phyloP scores from a whole-genome alignment of 2,888 invertebrate species.

The Drosophila eohydei region DNA sequence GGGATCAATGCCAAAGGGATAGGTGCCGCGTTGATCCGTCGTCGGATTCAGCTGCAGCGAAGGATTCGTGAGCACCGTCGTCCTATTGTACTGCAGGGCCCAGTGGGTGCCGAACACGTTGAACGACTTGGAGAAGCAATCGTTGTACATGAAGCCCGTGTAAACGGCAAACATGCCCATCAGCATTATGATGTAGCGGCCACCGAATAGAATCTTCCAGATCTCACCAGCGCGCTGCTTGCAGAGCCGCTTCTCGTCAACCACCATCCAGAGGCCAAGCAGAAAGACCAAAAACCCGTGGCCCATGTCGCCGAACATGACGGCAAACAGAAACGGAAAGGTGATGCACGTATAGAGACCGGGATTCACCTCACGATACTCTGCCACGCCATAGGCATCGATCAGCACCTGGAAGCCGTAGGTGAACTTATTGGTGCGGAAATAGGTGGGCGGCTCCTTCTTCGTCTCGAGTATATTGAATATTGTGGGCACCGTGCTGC shows the following conservation, averaged over 20 bases:
- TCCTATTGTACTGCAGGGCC: conserved; percentile 87
- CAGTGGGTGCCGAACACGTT: conserved; percentile 97
- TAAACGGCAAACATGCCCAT: conserved; percentile 99
- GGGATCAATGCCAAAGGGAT: conserved; percentile 92
- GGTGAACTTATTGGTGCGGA: conserved; percentile 96
- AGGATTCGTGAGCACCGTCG: conserved; percentile 85
- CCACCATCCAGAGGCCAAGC: conserved; percentile 93
- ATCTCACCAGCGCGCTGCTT: conserved; percentile 92
- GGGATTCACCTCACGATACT: conserved; percentile 96
- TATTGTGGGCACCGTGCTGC: conserved; percentile 96
- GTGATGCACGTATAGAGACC: conserved; percentile 94
- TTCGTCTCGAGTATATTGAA: conserved; percentile 93
- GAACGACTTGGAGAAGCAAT: conserved; percentile 96
- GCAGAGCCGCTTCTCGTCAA: conserved; percentile 90
- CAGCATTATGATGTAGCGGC: conserved; percentile 97
- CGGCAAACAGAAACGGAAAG: conserved; percentile 97
- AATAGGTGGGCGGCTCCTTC: conserved; percentile 95
- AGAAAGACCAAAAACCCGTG: conserved; percentile 94
- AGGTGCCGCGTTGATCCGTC: conserved; percentile 85
- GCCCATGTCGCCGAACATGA: conserved; percentile 98
- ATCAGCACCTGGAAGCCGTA: conserved; percentile 96
- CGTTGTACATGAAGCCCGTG: conserved; percentile 98
- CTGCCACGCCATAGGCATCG: conserved; percentile 96
- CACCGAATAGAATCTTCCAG: conserved; percentile 98
- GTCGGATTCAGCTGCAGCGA: conserved; percentile 88